Base-by-base conservation (phyloP, 2,888 invertebrate genomes). In the Stenchaetothrips biformis region DNA sequence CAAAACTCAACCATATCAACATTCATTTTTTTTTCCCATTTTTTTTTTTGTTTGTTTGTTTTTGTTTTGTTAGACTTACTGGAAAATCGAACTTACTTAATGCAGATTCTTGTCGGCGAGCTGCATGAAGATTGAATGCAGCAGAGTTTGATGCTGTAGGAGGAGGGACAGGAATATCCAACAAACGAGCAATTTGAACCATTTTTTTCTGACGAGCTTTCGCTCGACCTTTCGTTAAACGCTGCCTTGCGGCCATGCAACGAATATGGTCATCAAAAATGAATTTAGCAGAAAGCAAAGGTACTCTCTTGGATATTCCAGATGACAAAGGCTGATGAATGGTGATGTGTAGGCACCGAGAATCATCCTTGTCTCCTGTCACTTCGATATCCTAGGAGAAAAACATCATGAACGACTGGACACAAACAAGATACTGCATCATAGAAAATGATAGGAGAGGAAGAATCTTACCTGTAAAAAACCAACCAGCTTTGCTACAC, bases 211-310 rank as follows among this genome's bases (percentile, higher is more conserved):
- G 97, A 0, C 99, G 92, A 0, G 98, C 97, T 87, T 96, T 97
- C 85, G 95, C 93, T 59, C 97, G 91, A 48, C 97, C 97, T 91
- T 95, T 89, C 11, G 86, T 86, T 59, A 89, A 84, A 81, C 88
- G 95, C 87, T 99, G 99, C 85, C 98, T 99, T 47, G 99, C 99
- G 25, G 99, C 98, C 98, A 99, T 98, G 86, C 98, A 99, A 49
- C 99, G 91, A 83, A 99, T 99, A 86, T 99, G 98, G 88, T 99
- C 99, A 86, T 99, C 99, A 86, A 99, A 99, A 82, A 98, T 92
- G 87, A 99, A 98, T 87, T 95, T 96, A 13, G 97, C 95, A 6
- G 94, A 92, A 11, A 97, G 88, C n/a, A 96, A 87, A 0, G 96
- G 94, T 0, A 94, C 91, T 79, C 94, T 89, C 80, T 93, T 93